Base-by-base conservation (phyloP, 2,113 vertebrate species). In the Phainopepla nitens region DNA sequence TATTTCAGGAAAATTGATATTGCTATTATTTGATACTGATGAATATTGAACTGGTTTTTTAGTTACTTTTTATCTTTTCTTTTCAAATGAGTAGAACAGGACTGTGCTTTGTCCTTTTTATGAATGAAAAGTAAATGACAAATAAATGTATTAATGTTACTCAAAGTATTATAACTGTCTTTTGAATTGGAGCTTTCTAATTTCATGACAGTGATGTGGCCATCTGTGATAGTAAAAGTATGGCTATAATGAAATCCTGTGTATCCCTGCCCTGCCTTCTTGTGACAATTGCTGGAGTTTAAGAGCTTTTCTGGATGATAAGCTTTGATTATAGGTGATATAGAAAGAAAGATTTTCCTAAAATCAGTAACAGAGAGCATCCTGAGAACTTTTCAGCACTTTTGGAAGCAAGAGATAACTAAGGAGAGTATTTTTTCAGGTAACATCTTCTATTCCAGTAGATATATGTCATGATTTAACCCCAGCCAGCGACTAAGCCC, bases 141-240 rank as follows among this genome's bases (percentile, higher is more conserved):
- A 98, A 98, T 98, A 98, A 98, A 98, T 97, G 97, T 98, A 98
- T 98, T 98, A 98, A 97, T 98, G 97, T 98, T 98, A 97, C 92
- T 97, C 96, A 94, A 97, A 87, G 95, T 97, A 94, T 84, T 97
- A 95, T 25, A 97, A 88, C 77, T 97, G 97, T 97, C 96, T 96
- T 97, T 97, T 98, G 94, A 96, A 97, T 97, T 96, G 94, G 84
- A 93, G 71, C 80, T 95, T 97, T 90, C 84, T 94, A 86, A 79
- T 90, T 96, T 49, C 21, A 0, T 89, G 89, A 65, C 57, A 66
- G 25, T 53, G 47, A 31, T 42, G 16, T 66, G 39, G 28, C 87
- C 33, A 41, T 57, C 45, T 77, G 25, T 62, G 51, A 50, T 19
- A 62, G 83, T 51, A 79, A 81, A 70, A 7, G 20, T 49, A 15